phyloP scores from a whole-genome alignment of 2,113 vertebrate genomes.

The Myrmecophaga tridactyla region DNA sequence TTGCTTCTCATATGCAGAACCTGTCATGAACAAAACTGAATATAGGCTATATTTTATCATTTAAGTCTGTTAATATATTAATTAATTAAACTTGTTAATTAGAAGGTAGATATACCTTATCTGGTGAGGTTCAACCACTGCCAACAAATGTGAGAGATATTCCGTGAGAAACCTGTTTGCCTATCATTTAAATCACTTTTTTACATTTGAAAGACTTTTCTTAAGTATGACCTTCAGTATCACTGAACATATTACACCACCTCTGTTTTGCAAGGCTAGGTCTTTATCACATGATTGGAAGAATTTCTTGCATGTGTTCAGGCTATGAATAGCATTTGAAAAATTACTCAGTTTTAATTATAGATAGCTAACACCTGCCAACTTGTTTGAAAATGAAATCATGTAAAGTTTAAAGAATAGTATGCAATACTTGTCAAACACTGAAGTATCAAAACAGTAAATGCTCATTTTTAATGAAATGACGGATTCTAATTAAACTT shows the following conservation, averaged over 20 bases:
- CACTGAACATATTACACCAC: constrained; percentile 32
- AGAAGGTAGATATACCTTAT: constrained; percentile 36
- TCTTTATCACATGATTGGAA: constrained; percentile 74
- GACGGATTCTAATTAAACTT: constrained; percentile 60
- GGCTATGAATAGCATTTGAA: constrained; percentile 79
- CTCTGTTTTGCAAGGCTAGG: constrained; percentile 67
- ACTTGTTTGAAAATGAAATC: constrained; percentile 77
- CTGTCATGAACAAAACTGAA: constrained; percentile 48
- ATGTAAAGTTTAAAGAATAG: constrained; percentile 73
- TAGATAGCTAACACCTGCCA: constrained; percentile 76
- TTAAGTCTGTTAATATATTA: neutral
- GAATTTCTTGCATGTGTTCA: constrained; percentile 72
- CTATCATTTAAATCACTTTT: constrained; percentile 32
- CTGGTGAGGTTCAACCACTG: constrained; percentile 30
- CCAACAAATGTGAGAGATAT: neutral
- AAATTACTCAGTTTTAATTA: constrained; percentile 79
- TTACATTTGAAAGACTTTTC: constrained; percentile 25
- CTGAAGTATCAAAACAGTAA: constrained; percentile 54
- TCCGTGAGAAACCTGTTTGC: constrained; percentile 18
- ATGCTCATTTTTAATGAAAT: constrained; percentile 49
- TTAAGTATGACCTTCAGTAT: constrained; percentile 44
- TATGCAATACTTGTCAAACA: constrained; percentile 58
- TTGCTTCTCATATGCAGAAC: constrained; percentile 43
- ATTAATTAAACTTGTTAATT: constrained; percentile 5
- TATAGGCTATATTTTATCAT: constrained; percentile 1